Evolutionary conservation across 2,888 invertebrate genomes (phyloP).

Genomic region (Pterostichus madidus): DNA sequence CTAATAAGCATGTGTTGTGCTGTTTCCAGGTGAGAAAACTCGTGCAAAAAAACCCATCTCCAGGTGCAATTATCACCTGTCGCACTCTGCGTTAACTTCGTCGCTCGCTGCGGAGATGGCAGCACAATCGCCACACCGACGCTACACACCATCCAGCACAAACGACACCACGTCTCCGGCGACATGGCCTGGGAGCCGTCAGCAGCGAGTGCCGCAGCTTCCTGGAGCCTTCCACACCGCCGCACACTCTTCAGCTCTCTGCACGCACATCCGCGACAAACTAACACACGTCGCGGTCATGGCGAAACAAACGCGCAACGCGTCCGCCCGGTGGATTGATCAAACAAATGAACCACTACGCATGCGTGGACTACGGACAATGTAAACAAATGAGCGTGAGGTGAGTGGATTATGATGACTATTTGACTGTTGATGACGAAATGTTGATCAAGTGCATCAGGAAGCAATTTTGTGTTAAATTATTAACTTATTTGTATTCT

Average conservation of each 20-base stretch:
- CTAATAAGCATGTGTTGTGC: too few relatives aligned
- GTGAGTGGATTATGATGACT: too few relatives aligned
- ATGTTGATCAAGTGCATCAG: too few relatives aligned
- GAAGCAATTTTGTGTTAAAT: too few relatives aligned
- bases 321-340: not conserved
- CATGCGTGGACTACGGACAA: slow-evolving; percentile 8
- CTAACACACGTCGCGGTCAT: not conserved
- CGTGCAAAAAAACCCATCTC: slow-evolving; percentile 68
- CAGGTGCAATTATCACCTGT: slow-evolving; percentile 68
- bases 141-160: slow-evolving; percentile 44
- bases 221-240: slow-evolving; percentile 6
- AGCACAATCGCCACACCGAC: slow-evolving; percentile 71
- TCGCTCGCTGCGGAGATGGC: slow-evolving; percentile 77
- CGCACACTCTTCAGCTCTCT: not conserved
- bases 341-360: not conserved
- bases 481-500: too few relatives aligned
- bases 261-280: slow-evolving; percentile 11
- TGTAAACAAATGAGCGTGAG: slow-evolving; percentile 28
- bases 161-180: not conserved
- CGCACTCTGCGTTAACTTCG: slow-evolving; percentile 71
- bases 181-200: slow-evolving; percentile 10
- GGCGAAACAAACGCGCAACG: not conserved
- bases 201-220: not conserved
- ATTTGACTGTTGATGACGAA: too few relatives aligned
- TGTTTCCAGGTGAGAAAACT: not conserved